Percentiles rank a stretch among this genome's conserved stretches.
phyloP scores from a whole-genome alignment of 2,113 vertebrate species.

The Nettapus auritus region DNA sequence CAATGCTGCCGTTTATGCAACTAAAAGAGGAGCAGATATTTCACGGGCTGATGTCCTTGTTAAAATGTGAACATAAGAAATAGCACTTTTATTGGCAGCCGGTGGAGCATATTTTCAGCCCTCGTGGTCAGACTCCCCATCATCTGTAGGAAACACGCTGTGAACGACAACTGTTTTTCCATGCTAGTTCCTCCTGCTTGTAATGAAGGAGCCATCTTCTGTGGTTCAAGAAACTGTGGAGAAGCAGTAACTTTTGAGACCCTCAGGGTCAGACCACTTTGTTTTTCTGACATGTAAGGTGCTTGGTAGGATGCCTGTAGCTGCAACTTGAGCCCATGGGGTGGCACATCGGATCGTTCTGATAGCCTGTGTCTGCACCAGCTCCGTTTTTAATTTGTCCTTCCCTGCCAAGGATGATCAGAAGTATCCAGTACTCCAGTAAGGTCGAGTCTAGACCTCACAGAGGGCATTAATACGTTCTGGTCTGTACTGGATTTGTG shows the following conservation, averaged over 20 bases:
- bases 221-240: not conserved
- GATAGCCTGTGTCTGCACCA: not conserved
- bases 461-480: constrained; percentile 36
- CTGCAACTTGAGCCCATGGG: constrained; percentile 1
- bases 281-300: not conserved
- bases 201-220: not conserved
- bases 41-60: constrained; percentile 16
- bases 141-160: constrained; percentile 33
- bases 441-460: not conserved
- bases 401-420: not conserved
- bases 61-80: constrained; percentile 56
- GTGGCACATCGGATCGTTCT: not conserved
- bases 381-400: not conserved
- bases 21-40: constrained; percentile 31
- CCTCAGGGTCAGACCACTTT: not conserved
- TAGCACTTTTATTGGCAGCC: constrained; percentile 30
- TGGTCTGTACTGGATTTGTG: not conserved
- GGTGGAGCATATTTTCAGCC: constrained; percentile 35
- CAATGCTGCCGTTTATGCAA: not conserved
- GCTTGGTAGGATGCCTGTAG: not conserved
- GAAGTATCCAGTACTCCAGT: not conserved
- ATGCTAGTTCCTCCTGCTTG: not conserved
- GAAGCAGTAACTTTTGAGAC: not conserved
- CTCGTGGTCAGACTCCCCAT: constrained; percentile 38
- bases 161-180: constrained; percentile 54